Evolutionary conservation across 2,113 vertebrate species (phyloP), one percentile per base, ranked within the genome.

Genomic region (Halcyon senegalensis): DNA sequence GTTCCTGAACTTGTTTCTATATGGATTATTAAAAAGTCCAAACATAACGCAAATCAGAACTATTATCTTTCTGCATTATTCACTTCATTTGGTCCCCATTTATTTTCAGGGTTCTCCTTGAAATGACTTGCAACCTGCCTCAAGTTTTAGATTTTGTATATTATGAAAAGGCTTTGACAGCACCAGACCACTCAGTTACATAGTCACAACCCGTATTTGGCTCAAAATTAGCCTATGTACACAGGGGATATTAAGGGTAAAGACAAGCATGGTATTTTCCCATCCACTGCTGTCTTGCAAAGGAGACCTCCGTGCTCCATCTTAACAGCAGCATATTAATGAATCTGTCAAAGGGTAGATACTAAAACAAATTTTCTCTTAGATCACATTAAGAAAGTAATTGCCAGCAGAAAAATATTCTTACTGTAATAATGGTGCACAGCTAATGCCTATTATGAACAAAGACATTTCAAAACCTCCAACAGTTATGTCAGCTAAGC

Each of bases 391-490:
- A 58, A 89, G 53, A 66, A 93, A 79, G 16, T 37, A 87, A 74
- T 0, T 60, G 43, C 84, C 53, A 93, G 35, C 21, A 75, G 48
- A 90, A 87, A 89, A 87, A 80, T 44, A 70, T 41, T 84, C 60
- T 84, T 78, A n/a, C 0, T 0, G 21, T 53, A 88, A 5, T 56
- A 87, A 55, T 2, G 13, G 33, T 35, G 72, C 56, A 67, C 2
- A 72, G 31, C 11, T 87, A 79, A 76, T 19, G 31, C 13, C 28
- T 62, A 24, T 35, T 48, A 84, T 0, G 1, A 84, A 74, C 58
- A 14, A 89, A 75, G 28, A 13, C 10, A 62, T 73, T 90, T 87
- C 69, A 84, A 84, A 81, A 68, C 43, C 58, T 84, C 6, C 53
- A 77, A 9, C 1, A 3, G 30, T n/a, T 55, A 37, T 10, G 15